Conservation (phyloP, 2,113 vertebrate species). For the Macheiramphus alcinus region DNA sequence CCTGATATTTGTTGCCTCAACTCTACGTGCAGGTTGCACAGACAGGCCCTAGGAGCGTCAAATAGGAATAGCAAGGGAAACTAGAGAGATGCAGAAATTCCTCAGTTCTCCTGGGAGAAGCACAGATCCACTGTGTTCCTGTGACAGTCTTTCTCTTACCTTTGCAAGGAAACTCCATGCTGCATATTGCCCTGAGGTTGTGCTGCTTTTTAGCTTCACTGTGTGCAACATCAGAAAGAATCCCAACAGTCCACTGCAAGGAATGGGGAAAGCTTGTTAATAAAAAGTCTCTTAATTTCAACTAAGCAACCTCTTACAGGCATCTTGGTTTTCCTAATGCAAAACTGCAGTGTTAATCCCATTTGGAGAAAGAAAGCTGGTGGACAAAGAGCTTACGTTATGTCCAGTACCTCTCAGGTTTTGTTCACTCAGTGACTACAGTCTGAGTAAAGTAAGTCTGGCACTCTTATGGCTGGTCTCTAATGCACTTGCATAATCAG, state of each 20-base stretch:
- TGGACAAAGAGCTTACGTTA: neutral
- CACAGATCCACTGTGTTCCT: neutral
- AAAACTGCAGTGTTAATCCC: neutral
- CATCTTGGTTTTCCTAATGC: neutral
- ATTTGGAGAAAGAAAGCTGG: neutral
- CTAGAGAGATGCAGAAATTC: neutral
- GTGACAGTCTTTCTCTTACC: constrained; percentile 72
- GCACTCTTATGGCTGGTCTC: neutral
- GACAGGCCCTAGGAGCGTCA: neutral
- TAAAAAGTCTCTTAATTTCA: neutral
- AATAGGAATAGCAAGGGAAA: neutral
- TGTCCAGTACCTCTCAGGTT: neutral
- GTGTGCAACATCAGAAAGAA: constrained; percentile 85
- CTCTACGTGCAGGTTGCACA: fast-evolving
- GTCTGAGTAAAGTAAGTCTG: neutral
- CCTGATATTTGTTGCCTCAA: neutral
- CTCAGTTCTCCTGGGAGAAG: neutral
- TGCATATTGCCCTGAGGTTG: constrained; percentile 78
- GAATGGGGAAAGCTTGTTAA: constrained; percentile 33
- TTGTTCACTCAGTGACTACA: neutral
- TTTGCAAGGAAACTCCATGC: constrained; percentile 89
- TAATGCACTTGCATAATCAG: constrained; percentile 26
- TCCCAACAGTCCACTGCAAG: constrained; percentile 85
- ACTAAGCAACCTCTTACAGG: neutral
- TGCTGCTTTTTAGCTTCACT: constrained; percentile 80